phyloP scores from a whole-genome alignment of 2,888 invertebrate genomes.

The Ormyrus pomaceus region DNA sequence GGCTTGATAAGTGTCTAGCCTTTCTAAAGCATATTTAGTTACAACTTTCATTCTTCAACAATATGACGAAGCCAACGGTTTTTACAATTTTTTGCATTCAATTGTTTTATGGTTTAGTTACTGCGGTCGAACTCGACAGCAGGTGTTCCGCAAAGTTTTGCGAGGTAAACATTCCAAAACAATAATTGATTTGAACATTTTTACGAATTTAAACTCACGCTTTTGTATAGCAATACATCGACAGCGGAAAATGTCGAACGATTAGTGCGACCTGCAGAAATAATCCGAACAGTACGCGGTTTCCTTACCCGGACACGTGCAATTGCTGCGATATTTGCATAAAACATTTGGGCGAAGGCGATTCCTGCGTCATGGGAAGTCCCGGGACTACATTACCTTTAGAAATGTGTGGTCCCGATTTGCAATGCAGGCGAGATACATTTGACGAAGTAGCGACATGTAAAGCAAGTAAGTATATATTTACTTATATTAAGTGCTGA shows the following conservation, averaged over 20 bases:
- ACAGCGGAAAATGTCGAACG: not conserved
- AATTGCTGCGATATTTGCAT: constrained; percentile 82
- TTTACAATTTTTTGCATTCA: not conserved
- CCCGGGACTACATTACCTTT: constrained; percentile 78
- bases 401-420: constrained; percentile 80
- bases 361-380: constrained; percentile 77
- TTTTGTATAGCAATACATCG: constrained; percentile 19
- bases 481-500: too few species aligned
- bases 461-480: constrained; percentile 75
- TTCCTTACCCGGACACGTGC: constrained; percentile 80
- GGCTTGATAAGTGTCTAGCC: not conserved
- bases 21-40: constrained; percentile 5
- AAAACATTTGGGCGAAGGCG: constrained; percentile 77
- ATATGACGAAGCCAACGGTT: constrained; percentile 2
- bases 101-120: not conserved
- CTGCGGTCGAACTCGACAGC: not conserved
- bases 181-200: not conserved
- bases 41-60: not conserved
- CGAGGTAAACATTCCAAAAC: constrained; percentile 10
- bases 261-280: constrained; percentile 2
- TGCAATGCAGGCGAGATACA: constrained; percentile 74
- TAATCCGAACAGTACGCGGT: constrained; percentile 44
- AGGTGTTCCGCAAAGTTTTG: constrained; percentile 20
- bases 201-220: not conserved
- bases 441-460: constrained; percentile 71